A percentile compares a stretch with the other conserved stretches of the same genome.
These are phyloP conservation scores for Plecotus auritus DNA, from an alignment of 2,113 vertebrate genomes.

Conservation along the genomic window DNA sequence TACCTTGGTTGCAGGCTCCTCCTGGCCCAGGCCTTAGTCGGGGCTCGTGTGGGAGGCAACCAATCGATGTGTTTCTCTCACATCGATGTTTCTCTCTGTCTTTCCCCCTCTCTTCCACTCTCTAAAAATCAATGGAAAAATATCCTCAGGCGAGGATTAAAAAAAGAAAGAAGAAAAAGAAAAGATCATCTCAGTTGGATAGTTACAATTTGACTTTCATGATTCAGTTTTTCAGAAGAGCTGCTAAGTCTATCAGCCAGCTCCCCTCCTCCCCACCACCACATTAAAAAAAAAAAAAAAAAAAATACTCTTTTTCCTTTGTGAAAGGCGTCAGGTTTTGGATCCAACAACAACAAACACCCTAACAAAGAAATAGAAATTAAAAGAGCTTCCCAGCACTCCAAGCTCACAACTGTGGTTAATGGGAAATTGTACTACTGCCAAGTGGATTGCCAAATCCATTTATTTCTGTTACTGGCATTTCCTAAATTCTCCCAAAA, in stretches of 20 bases:
- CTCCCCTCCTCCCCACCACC: background rate
- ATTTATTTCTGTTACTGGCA: constrained; percentile 75
- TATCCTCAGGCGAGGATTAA: no score
- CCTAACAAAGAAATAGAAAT: constrained; percentile 50
- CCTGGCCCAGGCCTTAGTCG: no score
- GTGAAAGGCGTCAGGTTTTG: constrained; percentile 62
- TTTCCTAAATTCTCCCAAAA: constrained; percentile 70
- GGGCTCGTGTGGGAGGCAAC: no score
- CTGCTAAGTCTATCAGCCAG: constrained; percentile 35
- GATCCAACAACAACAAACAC: background rate
- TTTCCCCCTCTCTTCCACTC: no score
- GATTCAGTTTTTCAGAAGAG: constrained; percentile 40
- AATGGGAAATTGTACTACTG: constrained; percentile 67
- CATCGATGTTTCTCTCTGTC: no score
- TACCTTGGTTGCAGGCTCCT: no score
- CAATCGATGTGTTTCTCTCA: no score
- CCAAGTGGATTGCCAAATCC: constrained; percentile 69
- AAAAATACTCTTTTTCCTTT: constrained; percentile 61
- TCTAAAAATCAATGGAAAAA: no score
- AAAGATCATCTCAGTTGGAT: background rate
- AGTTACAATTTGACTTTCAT: background rate
- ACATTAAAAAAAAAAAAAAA: constrained; percentile 25
- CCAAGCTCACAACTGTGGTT: constrained; percentile 59
- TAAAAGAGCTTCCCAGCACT: constrained; percentile 48
- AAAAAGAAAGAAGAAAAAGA: no score